These are phyloP conservation scores for Helostoma temminkii DNA, from an alignment of 2,797 vertebrate species.

Conservation along the genomic window DNA sequence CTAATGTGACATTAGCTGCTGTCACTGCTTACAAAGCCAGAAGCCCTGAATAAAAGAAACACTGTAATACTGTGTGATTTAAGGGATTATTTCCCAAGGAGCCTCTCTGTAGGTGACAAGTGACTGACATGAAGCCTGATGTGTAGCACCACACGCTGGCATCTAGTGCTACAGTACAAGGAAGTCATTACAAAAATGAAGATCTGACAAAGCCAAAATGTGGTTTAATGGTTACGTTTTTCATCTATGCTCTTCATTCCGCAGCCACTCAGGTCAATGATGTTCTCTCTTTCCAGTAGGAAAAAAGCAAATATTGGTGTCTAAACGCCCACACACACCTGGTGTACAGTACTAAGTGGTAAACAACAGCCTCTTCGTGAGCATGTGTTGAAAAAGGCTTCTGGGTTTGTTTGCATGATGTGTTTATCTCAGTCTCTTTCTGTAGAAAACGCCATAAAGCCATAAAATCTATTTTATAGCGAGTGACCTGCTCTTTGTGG, in stretches of 20 bases:
- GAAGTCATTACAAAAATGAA: not conserved
- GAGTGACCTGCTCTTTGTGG: not conserved
- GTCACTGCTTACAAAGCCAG: conserved; percentile 16
- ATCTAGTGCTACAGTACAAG: not conserved
- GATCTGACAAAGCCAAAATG: not conserved
- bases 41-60: not conserved
- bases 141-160: not conserved
- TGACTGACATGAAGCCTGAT: not conserved
- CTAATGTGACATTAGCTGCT: conserved; percentile 14
- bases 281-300: conserved; percentile 9
- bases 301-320: conserved; percentile 40
- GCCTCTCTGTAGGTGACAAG: conserved; percentile 7
- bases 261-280: conserved; percentile 12
- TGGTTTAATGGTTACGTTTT: not conserved
- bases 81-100: conserved; percentile 6
- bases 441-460: not conserved
- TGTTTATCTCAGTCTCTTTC: conserved; percentile 41
- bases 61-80: conserved; percentile 2
- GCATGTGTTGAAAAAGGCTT: conserved; percentile 10
- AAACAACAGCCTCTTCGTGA: conserved; percentile 45
- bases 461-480: not conserved
- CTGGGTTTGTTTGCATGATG: conserved; percentile 39
- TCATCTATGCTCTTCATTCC: not conserved
- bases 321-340: conserved; percentile 52
- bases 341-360: conserved; percentile 31